phyloP scores from a whole-genome alignment of 1,140 invertebrate genomes.

The Drosophila pseudoananassae region DNA sequence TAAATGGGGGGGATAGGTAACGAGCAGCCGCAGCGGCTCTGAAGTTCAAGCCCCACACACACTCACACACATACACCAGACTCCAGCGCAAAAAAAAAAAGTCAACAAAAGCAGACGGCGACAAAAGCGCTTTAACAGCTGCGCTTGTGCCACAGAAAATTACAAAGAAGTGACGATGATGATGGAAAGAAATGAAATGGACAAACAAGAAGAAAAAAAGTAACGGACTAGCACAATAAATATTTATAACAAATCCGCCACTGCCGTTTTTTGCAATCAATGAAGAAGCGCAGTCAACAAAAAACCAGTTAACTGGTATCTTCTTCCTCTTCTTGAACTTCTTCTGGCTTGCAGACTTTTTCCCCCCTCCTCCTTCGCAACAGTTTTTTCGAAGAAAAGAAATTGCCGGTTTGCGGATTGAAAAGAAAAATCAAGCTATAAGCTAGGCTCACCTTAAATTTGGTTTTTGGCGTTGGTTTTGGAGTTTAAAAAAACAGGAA shows the following conservation, averaged over 20 bases:
- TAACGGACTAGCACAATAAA: conserved; percentile 47
- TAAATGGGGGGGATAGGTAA: background rate
- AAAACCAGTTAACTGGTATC: conserved; percentile 37
- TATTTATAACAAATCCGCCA: conserved; percentile 46
- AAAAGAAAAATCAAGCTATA: background rate
- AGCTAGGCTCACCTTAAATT: conserved; percentile 35
- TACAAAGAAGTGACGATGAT: conserved; percentile 14
- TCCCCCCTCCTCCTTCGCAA: background rate
- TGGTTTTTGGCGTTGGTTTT: conserved; percentile 37
- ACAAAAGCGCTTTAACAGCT: conserved; percentile 40
- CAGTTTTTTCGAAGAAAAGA: conserved; percentile 3
- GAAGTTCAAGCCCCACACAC: conserved; percentile 34
- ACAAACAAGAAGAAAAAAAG: background rate
- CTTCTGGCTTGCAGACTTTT: conserved; percentile 7
- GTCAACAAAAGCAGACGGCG: conserved; percentile 33
- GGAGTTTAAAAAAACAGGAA: conserved; percentile 6
- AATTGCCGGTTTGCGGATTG: conserved; percentile 25
- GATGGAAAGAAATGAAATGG: conserved; percentile 1
- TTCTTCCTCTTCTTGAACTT: conserved; percentile 3
- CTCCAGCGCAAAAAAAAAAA: conserved; percentile 12
- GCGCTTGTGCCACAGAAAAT: conserved; percentile 19
- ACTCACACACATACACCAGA: conserved; percentile 11
- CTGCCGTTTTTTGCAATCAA: conserved; percentile 47
- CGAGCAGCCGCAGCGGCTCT: background rate
- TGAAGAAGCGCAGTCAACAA: conserved; percentile 49